Evolutionary conservation across 1,140 invertebrate genomes (phyloP).

Genomic region (Drosophila equinoxialis): DNA sequence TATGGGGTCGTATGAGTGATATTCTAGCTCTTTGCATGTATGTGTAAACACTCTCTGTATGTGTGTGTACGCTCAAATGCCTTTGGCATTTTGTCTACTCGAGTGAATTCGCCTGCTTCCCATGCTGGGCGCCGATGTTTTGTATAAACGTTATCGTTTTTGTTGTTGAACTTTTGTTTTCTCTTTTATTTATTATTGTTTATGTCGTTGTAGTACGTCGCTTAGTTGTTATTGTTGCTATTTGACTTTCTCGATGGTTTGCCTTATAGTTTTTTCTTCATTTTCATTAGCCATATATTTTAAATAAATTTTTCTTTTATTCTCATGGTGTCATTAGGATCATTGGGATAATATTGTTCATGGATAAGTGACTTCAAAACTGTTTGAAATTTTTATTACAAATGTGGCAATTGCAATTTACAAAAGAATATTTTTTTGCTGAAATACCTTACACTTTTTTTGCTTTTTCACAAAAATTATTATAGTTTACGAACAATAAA

Average conservation of each 20-base stretch:
- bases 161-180: slow-evolving; percentile 51
- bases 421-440: too few relatives aligned
- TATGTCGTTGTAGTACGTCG: slow-evolving; percentile 48
- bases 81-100: slow-evolving; percentile 67
- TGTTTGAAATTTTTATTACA: too few relatives aligned
- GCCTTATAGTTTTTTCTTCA: not conserved
- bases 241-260: slow-evolving; percentile 15
- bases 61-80: slow-evolving; percentile 65
- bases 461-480: too few relatives aligned
- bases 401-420: too few relatives aligned
- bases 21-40: slow-evolving; percentile 51
- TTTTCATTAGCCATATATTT: not conserved
- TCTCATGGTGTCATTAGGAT: not conserved
- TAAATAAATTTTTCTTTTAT: not conserved
- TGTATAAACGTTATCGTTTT: slow-evolving; percentile 79
- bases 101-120: slow-evolving; percentile 67
- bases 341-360: not conserved
- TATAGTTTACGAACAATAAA: too few relatives aligned
- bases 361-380: not conserved
- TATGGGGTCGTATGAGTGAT: slow-evolving; percentile 73
- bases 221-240: slow-evolving; percentile 51
- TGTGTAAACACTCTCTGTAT: slow-evolving; percentile 31
- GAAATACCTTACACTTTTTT: too few relatives aligned
- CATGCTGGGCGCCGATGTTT: slow-evolving; percentile 75
- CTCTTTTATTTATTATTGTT: slow-evolving; percentile 59